phyloP scores from a whole-genome alignment of 2,113 vertebrate genomes.

The Neodon shergylaensis region DNA sequence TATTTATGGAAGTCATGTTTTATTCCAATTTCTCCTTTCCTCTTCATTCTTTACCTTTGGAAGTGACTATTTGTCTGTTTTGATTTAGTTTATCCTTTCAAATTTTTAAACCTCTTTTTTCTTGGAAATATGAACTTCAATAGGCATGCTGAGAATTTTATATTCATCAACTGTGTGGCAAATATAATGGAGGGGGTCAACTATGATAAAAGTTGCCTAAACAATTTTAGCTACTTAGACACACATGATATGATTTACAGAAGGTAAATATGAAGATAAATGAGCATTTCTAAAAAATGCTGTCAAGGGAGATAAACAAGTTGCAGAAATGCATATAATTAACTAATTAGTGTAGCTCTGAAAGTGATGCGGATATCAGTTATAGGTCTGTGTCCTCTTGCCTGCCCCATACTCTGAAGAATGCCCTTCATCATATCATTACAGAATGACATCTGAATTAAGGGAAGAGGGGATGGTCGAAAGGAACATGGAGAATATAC shows the following conservation, averaged over 20 bases:
- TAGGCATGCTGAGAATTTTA: not conserved
- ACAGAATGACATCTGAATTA: not conserved
- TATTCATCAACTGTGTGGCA: not conserved
- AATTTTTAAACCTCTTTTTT: not conserved
- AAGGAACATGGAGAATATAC: not conserved
- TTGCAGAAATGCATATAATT: not conserved
- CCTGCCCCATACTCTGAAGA: not conserved
- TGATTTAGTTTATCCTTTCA: not conserved
- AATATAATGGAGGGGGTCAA: not conserved
- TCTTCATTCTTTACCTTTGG: not conserved
- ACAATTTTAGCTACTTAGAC: not conserved
- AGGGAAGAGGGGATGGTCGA: not conserved
- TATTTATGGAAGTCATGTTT: not conserved
- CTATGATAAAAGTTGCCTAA: not conserved
- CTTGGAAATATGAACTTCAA: not conserved
- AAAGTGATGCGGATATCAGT: not conserved
- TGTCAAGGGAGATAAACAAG: not conserved
- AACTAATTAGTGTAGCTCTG: not conserved
- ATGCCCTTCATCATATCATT: not conserved
- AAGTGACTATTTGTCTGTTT: not conserved
- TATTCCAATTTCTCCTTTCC: not conserved
- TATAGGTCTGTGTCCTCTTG: not conserved
- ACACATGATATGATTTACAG: not conserved
- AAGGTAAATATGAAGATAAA: not conserved
- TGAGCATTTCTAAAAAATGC: not conserved